A percentile compares a stretch with the other conserved stretches of the same genome.
phyloP scores from a whole-genome alignment of 2,888 invertebrate species.

The Alviniconcha strummeri region DNA sequence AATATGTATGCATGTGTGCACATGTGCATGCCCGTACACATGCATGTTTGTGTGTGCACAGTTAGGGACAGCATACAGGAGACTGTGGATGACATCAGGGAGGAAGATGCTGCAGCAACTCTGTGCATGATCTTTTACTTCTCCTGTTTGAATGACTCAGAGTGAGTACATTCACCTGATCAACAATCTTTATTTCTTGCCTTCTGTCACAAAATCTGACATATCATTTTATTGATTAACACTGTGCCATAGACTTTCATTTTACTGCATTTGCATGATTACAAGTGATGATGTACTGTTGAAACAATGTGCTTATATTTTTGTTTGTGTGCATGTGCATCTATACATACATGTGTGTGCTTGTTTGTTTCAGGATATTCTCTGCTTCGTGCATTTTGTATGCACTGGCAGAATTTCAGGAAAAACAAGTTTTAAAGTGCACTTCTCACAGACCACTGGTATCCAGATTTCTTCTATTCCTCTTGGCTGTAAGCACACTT shows the following conservation, averaged over 20 bases:
- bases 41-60: constrained; percentile 2
- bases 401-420: neutral
- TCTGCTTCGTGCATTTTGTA: neutral
- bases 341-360: neutral
- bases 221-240: no score
- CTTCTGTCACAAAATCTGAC: neutral
- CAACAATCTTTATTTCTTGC: neutral
- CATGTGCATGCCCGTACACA: neutral
- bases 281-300: no score
- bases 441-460: constrained; percentile 2
- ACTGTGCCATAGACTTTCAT: no score
- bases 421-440: neutral
- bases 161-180: neutral
- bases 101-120: constrained; percentile 11
- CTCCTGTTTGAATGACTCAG: constrained; percentile 11
- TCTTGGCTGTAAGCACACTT: constrained; percentile 10
- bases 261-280: no score
- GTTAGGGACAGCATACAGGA: constrained; percentile 16
- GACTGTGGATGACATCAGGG: constrained; percentile 13
- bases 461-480: constrained; percentile 22
- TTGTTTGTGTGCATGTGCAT: neutral
- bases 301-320: no score
- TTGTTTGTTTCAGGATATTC: constrained; percentile 6
- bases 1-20: neutral
- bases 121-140: constrained; percentile 28